phyloP scores from a whole-genome alignment of 2,888 invertebrate species.

The Spicauda simplicius region DNA sequence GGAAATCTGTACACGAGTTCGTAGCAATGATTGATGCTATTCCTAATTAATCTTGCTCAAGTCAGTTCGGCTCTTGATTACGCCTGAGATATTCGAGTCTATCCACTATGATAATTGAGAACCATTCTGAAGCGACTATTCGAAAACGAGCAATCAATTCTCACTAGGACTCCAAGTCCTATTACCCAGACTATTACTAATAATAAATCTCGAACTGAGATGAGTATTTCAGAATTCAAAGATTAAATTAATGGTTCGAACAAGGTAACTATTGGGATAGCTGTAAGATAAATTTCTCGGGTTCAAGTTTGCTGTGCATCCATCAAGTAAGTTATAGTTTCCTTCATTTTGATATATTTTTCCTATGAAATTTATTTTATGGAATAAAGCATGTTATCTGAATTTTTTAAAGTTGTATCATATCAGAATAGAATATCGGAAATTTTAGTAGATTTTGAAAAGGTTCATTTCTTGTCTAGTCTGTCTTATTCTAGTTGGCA shows the following conservation, averaged over 20 bases:
- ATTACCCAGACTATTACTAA: conserved; percentile 16
- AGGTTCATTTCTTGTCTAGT: too few species aligned
- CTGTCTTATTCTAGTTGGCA: too few species aligned
- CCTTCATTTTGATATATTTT: too few species aligned
- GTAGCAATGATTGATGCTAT: conserved; percentile 75
- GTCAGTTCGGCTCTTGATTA: conserved; percentile 65
- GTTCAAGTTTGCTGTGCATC: neutral
- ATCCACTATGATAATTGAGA: conserved; percentile 31
- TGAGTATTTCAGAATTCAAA: conserved; percentile 15
- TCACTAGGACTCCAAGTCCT: conserved; percentile 45
- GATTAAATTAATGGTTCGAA: conserved; percentile 17
- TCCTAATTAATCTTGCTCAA: conserved; percentile 81
- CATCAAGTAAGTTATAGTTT: too few species aligned
- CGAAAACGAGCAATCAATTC: conserved; percentile 25
- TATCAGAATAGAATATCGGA: too few species aligned
- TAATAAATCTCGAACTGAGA: conserved; percentile 20
- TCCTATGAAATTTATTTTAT: too few species aligned
- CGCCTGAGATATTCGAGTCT: conserved; percentile 39
- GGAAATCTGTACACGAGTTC: conserved; percentile 40
- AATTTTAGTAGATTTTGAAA: too few species aligned
- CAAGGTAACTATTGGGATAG: neutral
- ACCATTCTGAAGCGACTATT: conserved; percentile 40
- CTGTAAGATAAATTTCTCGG: neutral
- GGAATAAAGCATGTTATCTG: too few species aligned
- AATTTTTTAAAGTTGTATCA: too few species aligned